Evolutionary conservation across 2,797 vertebrate species (phyloP), one percentile per base, ranked within the genome.

Genomic region (Macropus fuliginosus): DNA sequence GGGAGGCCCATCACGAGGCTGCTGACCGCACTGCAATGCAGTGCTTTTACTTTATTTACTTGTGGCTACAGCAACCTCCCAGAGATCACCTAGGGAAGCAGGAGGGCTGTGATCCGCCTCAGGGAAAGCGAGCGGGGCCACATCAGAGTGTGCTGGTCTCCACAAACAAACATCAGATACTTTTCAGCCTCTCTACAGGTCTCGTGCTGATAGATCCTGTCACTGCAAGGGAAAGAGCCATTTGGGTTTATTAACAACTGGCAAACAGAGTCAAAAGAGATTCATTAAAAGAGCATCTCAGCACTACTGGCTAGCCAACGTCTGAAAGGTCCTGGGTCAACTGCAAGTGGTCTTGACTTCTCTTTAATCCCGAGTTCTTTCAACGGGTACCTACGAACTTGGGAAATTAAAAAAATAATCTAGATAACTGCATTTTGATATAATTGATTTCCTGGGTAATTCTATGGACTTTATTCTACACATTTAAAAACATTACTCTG

Each of bases 191-290:
- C 90, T 8, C 93, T 54, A 94, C 87, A 34, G 92, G 92, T 56
- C 95, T 81, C 0, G 13, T 93, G 94, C 91, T 96, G 93, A 97
- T 74, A 90, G 90, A 55, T 57, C 95, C 93, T 54, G 56, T 95
- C 95, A 91, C 93, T 96, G 94, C 66, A 90, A 96, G 91, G 46
- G 95, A 93, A 97, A 92, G 90, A 90, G 90, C 10, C 94, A 31
- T 54, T 55, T 92, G 93, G 91, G 91, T 93, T 89, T 94, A 95
- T 96, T 95, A 97, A 93, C 74, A 27, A 46, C 94, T 92, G 89
- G 74, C 91, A 57, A 29, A 27, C n/a, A 29, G 13, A 95, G 89
- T 95, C 94, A 95, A 97, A 96, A 95, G 57, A n/a, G 34, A 93
- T 57, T 55, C 96, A 97, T 95, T 55, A 91, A 91, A 97, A 97